Base-by-base conservation (phyloP, 2,888 invertebrate species). In the Pterobdella sp. region DNA sequence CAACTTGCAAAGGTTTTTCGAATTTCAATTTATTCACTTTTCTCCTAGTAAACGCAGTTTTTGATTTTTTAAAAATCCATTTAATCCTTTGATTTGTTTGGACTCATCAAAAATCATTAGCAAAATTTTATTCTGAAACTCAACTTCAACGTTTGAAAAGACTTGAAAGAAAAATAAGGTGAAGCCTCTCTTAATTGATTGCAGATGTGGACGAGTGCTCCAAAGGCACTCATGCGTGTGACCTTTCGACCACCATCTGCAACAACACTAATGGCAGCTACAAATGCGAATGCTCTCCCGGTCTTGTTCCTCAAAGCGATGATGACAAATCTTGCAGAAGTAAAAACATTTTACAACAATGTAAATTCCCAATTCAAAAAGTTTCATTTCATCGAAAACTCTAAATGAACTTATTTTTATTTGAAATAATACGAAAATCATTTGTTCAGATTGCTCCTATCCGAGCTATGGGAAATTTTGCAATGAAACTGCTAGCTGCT, bases 151-250 rank as follows among this genome's bases (percentile, higher is more conserved):
- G n/a, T n/a, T n/a, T n/a, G n/a, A n/a, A n/a, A n/a, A n/a, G n/a
- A 49, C n/a, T 49, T 18, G 14, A 18, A 49, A 14, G 14, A 49
- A 18, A 49, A 49, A 18, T 49, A 49, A 18, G 14, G 14, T 49
- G 14, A 49, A 18, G 14, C 14, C n/a, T 49, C 14, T 49, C 52
- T 18, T n/a, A 18, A 49, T n/a, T 49, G n/a, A 31, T 4, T 42
- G 31, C 34, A 73, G 73, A 73, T 36, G 18, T 73, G 1, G 32
- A 73, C 31, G 73, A 73, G 68, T 73, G 73, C 37, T 1, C 31
- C 18, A 18, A 31, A 3, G 60, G 32, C n/a, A 63, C 36, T 0
- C 26, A 22, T 0, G 7, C 1, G 34, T 73, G 73, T 63, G 52
- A 65, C 37, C 56, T 31, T 22, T 29, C 36, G 14, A 73, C 32